Base-by-base conservation (phyloP, 2,888 invertebrate genomes). In the Apotomis capreana region DNA sequence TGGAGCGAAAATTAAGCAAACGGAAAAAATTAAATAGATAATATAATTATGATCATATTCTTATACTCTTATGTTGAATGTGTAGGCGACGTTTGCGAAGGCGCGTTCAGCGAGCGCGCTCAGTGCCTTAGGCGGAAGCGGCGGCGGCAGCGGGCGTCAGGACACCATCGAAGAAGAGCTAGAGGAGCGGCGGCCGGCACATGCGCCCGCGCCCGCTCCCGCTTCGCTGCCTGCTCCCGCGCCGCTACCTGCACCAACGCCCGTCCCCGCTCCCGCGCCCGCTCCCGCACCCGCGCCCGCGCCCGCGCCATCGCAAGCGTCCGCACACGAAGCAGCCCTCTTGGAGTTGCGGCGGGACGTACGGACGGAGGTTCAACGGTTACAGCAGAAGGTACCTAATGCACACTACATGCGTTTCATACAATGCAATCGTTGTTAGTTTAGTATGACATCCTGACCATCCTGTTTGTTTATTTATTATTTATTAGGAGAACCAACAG, bases 91-190 rank as follows among this genome's bases (percentile, higher is more conserved):
- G 73, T 90, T 83, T 80, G 90, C 82, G 75, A 89, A 83, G 76
- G 87, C 79, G 55, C 88, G 84, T 63, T 86, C 82, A 75, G 78
- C 87, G 78, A 87, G 83, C 79, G 95, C 87, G 87, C 90, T 88
- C 85, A 93, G 82, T 94, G 94, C 78, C 93, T 92, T 76, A 93
- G 93, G 79, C 86, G 87, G 82, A 13, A 71, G 70, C 88, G 88
- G 88, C 91, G 83, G 63, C n/a, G 69, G 64, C 51, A 76, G 76
- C 58, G 94, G 95, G 4, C 93, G 96, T 52, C 96, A 96, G 84
- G 97, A 97, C 83, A 96, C 97, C 67, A 97, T 97, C 79, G 97
- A 97, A 84, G 97, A 97, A 85, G 94, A 94, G 75, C 92, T 94
- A 70, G 95, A 95, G 58, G 95, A 94, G 78, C 87, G 90, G 78